These are phyloP conservation scores for Hirtodrosophila alboralis DNA, from an alignment of 2,888 invertebrate genomes.

Conservation along the genomic window DNA sequence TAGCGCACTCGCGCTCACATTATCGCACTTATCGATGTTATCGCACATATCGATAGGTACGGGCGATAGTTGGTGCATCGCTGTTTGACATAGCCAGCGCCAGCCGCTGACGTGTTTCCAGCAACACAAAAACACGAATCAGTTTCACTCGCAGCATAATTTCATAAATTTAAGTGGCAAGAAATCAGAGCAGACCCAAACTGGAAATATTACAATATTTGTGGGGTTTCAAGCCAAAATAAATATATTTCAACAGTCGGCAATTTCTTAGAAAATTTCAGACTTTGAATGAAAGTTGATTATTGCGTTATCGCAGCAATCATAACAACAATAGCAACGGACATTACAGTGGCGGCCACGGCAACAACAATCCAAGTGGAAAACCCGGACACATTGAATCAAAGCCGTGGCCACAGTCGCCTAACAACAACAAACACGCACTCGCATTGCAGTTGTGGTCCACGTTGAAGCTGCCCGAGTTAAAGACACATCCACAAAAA, in stretches of 20 bases:
- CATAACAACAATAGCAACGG: slow-evolving; percentile 9
- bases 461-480: slow-evolving; percentile 17
- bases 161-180: slow-evolving; percentile 24
- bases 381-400: slow-evolving; percentile 45
- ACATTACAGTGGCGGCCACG: slow-evolving; percentile 35
- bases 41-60: slow-evolving; percentile 23
- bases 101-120: slow-evolving; percentile 66
- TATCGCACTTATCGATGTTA: slow-evolving; percentile 13
- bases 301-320: slow-evolving; percentile 6
- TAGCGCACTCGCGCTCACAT: not conserved
- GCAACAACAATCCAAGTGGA: slow-evolving; percentile 46
- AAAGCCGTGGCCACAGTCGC: slow-evolving; percentile 68
- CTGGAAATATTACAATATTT: not conserved
- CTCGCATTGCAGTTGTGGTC: slow-evolving; percentile 3
- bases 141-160: slow-evolving; percentile 31
- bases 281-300: slow-evolving; percentile 39
- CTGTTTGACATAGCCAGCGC: slow-evolving; percentile 22
- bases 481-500: slow-evolving; percentile 84
- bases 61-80: slow-evolving; percentile 6
- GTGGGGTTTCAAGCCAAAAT: not conserved
- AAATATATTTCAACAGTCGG: slow-evolving; percentile 6
- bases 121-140: slow-evolving; percentile 54
- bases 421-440: slow-evolving; percentile 5
- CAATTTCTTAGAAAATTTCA: slow-evolving; percentile 12
- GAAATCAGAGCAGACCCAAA: slow-evolving; percentile 7